Conservation (phyloP, 2,888 invertebrate species). For the Lithophane leautieri region DNA sequence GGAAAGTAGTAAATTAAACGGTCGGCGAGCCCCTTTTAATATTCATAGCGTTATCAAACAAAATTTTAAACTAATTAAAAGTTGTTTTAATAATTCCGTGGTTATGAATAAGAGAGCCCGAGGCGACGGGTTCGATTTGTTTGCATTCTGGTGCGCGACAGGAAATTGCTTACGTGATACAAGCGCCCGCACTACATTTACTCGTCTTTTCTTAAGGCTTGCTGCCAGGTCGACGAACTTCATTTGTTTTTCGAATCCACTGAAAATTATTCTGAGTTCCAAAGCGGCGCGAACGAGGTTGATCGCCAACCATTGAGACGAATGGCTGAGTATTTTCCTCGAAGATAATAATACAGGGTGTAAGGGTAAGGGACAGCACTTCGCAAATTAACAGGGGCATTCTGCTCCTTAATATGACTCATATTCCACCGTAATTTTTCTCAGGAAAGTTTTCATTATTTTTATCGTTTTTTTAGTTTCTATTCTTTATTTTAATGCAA, state of each 20-base stretch:
- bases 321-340: conserved; percentile 27
- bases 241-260: conserved; percentile 42
- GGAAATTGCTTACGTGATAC: conserved; percentile 66
- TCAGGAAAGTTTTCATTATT: no score
- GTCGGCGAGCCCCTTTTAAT: conserved; percentile 86
- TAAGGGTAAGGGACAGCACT: no score
- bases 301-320: conserved; percentile 14
- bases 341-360: conserved; percentile 32
- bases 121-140: conserved; percentile 74
- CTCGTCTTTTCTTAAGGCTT: conserved; percentile 31
- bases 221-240: conserved; percentile 48
- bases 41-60: conserved; percentile 89
- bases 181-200: conserved; percentile 40
- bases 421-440: no score
- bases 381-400: no score
- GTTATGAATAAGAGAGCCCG: conserved; percentile 70
- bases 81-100: conserved; percentile 82
- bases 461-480: no score
- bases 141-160: conserved; percentile 73
- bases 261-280: conserved; percentile 36
- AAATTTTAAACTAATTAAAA: conserved; percentile 89
- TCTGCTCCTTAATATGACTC: no score
- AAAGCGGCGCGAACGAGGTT: conserved; percentile 23
- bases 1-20: conserved; percentile 87
- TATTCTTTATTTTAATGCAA: no score